Evolutionary conservation across 2,113 vertebrate species (phyloP), one percentile per base, ranked within the genome.

Genomic region (Catharus minimus): DNA sequence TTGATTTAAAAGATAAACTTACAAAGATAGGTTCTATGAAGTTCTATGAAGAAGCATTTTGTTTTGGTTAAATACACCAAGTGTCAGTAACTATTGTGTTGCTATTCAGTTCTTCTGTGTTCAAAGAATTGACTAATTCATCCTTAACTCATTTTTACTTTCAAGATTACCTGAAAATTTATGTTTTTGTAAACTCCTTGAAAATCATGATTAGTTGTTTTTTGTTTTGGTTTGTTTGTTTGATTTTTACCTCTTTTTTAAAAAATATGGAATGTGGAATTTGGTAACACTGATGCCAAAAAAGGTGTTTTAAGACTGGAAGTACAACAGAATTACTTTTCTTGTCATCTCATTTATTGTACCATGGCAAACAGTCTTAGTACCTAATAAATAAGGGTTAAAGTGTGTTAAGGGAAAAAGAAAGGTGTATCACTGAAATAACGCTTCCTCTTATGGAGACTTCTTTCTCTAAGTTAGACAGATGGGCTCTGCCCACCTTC

Each of bases 161-260:
- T 46, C 61, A 72, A 64, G 23, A 49, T 66, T 41, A 32, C 9
- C 2, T 17, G 5, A 33, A 38, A 87, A 46, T 39, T 30, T 2
- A 19, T 7, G 39, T 15, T 30, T 47, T 61, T 17, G 24, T 72
- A 46, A 68, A 36, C 1, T 52, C 27, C 64, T 43, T n/a, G 5
- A n/a, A 52, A 39, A 6, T 33, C 12, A 9, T 8, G 0, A n/a
- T 79, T 46, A 19, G 2, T 3, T 36, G 12, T 1, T 30, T 58
- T 58, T n/a, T 9, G 11, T 14, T 56, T 65, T 28, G 8, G 7
- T 19, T 66, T 24, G 4, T 23, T 50, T 43, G 6, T 8, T 60
- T 46, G 5, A 4, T 15, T 65, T 41, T 12, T 53, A 41, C 23
- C 12, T 7, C 7, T 9, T 53, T 65, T 73, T 68, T 38, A 38